Evolutionary conservation across 2,888 invertebrate species (phyloP), one percentile per base, ranked within the genome.

Genomic region (Thalpophila matura): DNA sequence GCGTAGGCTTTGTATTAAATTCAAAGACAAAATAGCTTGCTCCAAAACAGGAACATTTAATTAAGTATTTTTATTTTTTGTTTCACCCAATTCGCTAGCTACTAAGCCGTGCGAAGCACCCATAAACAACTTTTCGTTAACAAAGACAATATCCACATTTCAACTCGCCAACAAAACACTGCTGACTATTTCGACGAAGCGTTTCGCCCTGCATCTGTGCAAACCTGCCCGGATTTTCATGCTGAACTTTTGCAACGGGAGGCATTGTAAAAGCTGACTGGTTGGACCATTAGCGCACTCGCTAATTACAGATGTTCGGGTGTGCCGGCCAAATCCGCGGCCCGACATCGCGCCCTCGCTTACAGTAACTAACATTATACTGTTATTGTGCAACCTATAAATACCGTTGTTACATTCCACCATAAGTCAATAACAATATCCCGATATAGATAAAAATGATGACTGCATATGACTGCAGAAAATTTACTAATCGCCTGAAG

Each of bases 231-330:
- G 77, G 76, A 81, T 81, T 84, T 79, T 75, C 66, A 50, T 50
- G 56, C 53, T 80, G 74, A 80, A 81, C 82, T 82, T 82, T 84
- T 78, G 65, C 77, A 70, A 64, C 43, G 79, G 59, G 66, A 62
- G 57, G 71, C 74, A 74, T 77, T 84, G 82, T 83, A 80, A 84
- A 85, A 81, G 83, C 85, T 82, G 88, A 83, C 85, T 85, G 84
- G 75, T 70, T 78, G 82, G 77, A 81, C 88, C 88, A 90, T 91
- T 91, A 91, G 88, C 75, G 77, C 83, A 75, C 82, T 80, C 83
- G 82, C 86, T 89, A 90, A 90, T 89, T 89, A 89, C 83, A 80
- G 80, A 82, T 84, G 81, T 88, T 89, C 83, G 80, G 80, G 83
- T 84, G 82, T 83, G 82, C 85, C 80, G 80, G 61, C 77, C 81